These are phyloP conservation scores for Mystacornis crossleyi DNA, from an alignment of 2,113 vertebrate genomes.

Conservation along the genomic window DNA sequence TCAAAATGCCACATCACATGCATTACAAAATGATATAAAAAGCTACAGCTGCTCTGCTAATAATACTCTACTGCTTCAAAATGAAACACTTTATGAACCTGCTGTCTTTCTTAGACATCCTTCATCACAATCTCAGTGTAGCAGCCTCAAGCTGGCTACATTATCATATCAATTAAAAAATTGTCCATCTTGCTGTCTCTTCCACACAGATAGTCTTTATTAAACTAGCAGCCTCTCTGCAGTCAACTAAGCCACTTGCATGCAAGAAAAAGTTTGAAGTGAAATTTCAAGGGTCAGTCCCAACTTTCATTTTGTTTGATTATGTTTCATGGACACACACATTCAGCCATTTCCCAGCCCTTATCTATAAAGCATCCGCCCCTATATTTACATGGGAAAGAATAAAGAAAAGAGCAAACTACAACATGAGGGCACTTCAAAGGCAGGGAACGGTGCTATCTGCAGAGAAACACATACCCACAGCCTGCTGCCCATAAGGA, in stretches of 20 bases:
- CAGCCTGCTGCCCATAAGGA: neutral
- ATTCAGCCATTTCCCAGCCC: neutral
- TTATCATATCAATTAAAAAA: neutral
- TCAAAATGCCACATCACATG: neutral
- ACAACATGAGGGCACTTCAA: neutral
- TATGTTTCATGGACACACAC: neutral
- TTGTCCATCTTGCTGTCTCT: neutral
- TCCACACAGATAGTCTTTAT: neutral
- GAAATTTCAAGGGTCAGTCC: neutral
- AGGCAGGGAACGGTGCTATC: neutral
- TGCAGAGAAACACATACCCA: slow-evolving; percentile 2
- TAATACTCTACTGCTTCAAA: slow-evolving; percentile 20
- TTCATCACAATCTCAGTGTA: neutral
- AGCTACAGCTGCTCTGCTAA: slow-evolving; percentile 32
- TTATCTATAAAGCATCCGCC: neutral
- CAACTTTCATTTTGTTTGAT: neutral
- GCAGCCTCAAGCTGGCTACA: neutral
- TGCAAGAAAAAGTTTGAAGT: neutral
- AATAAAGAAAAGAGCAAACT: slow-evolving; percentile 3
- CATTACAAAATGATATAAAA: neutral
- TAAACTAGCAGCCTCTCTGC: neutral
- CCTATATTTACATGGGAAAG: neutral
- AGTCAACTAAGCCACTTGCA: neutral
- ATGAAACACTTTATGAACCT: slow-evolving; percentile 6
- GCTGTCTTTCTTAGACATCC: neutral